A percentile compares a stretch with the other conserved stretches of the same genome.
Evolutionary conservation across 2,797 vertebrate genomes (phyloP).

Genomic region (Labeo calbasu): DNA sequence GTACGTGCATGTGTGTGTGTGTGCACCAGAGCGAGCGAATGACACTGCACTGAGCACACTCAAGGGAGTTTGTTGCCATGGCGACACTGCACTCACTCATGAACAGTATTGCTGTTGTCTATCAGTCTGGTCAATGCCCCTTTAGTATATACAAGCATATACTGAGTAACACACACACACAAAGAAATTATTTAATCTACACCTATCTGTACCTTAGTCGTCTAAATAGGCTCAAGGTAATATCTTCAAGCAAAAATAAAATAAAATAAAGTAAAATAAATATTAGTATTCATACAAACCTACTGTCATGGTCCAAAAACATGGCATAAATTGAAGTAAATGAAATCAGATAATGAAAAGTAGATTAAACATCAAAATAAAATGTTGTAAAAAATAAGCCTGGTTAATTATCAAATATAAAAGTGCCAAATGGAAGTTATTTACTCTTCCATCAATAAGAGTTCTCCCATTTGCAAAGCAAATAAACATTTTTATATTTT

Average conservation of each 20-base stretch:
- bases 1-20: constrained; percentile 42
- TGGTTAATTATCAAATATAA: background rate
- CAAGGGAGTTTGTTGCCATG: constrained; percentile 76
- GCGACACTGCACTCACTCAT: constrained; percentile 70
- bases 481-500: background rate
- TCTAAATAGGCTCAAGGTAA: constrained; percentile 5
- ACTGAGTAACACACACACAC: constrained; percentile 14
- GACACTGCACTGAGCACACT: constrained; percentile 69
- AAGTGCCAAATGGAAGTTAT: background rate
- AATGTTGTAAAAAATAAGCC: constrained; percentile 2
- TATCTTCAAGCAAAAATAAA: background rate
- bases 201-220: background rate
- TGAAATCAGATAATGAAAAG: background rate
- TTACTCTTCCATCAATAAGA: background rate
- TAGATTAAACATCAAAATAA: background rate
- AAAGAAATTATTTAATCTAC: background rate
- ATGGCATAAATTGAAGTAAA: background rate
- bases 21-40: constrained; percentile 42
- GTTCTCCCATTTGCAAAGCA: background rate
- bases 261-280: background rate
- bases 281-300: background rate
- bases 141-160: too few species aligned
- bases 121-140: constrained; percentile 36
- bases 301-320: background rate
- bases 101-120: constrained; percentile 63